These are phyloP conservation scores for Cryptomyrus ogoouensis DNA, from an alignment of 2,113 vertebrate genomes.

Conservation along the genomic window DNA sequence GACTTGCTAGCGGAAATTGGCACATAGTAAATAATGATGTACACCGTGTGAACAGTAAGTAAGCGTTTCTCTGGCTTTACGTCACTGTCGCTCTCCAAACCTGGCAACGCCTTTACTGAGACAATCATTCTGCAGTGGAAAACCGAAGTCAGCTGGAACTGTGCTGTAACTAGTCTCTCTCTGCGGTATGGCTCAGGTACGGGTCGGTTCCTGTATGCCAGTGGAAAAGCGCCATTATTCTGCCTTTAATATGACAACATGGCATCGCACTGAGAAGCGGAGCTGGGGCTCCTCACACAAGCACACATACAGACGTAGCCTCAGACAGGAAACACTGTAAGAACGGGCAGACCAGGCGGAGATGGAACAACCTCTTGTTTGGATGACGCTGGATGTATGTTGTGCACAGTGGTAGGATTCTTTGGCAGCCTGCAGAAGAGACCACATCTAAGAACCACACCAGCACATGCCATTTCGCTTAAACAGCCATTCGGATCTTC, in stretches of 20 bases:
- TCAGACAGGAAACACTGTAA: background rate
- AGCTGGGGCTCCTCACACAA: background rate
- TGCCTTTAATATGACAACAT: background rate
- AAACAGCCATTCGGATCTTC: background rate
- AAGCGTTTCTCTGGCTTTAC: background rate
- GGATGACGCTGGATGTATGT: conserved; percentile 57
- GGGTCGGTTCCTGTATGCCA: background rate
- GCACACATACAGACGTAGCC: background rate
- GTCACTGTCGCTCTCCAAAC: background rate
- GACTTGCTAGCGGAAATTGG: background rate
- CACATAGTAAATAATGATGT: background rate
- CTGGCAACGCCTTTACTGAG: background rate
- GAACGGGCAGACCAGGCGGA: background rate
- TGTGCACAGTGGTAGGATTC: conserved; percentile 63
- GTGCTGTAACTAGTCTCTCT: background rate
- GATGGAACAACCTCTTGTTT: conserved; percentile 65
- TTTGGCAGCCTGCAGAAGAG: conserved; percentile 66
- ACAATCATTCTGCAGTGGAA: background rate
- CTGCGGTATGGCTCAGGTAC: background rate
- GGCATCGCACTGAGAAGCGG: background rate
- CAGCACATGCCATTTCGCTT: background rate
- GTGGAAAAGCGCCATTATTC: background rate
- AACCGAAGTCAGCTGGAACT: background rate
- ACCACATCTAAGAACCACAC: conserved; percentile 7
- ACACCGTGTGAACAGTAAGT: background rate